These are phyloP conservation scores for Meriones unguiculatus DNA, from an alignment of 2,113 vertebrate genomes.

Conservation along the genomic window DNA sequence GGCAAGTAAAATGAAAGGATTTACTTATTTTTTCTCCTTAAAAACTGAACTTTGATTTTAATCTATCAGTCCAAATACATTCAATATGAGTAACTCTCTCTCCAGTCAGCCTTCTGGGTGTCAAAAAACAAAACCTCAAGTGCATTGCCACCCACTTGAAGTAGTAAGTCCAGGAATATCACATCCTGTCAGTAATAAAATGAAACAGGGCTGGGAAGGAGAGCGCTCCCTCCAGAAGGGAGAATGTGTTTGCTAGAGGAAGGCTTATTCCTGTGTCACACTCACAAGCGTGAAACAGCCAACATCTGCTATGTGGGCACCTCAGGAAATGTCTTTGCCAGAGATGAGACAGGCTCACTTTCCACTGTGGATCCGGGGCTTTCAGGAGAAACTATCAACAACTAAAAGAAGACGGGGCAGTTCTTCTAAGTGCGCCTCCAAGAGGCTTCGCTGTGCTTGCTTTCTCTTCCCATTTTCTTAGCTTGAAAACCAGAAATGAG, in stretches of 20 bases:
- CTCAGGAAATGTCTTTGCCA: conserved; percentile 69
- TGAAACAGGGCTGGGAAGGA: neutral
- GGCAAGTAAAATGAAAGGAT: conserved; percentile 63
- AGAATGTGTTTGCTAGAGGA: conserved; percentile 66
- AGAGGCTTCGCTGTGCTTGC: conserved; percentile 86
- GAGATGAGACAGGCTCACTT: conserved; percentile 74
- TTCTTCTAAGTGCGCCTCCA: conserved; percentile 90
- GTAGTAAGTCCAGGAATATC: conserved; percentile 64
- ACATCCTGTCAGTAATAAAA: conserved; percentile 31
- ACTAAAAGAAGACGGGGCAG: conserved; percentile 41
- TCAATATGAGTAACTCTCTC: conserved; percentile 59
- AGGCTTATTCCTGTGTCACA: conserved; percentile 53
- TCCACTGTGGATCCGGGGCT: conserved; percentile 80
- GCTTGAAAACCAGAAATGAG: conserved; percentile 88
- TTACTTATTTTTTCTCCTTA: conserved; percentile 54
- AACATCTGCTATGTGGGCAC: conserved; percentile 35
- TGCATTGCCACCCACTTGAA: conserved; percentile 23
- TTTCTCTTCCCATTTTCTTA: conserved; percentile 64
- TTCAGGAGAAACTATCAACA: conserved; percentile 51
- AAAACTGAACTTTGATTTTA: conserved; percentile 71
- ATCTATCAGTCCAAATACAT: conserved; percentile 51
- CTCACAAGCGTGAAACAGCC: conserved; percentile 67
- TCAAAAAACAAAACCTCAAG: conserved; percentile 27
- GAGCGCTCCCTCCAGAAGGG: conserved; percentile 50
- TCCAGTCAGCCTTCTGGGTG: conserved; percentile 61